These are phyloP conservation scores for Gobio occitaniae DNA, from an alignment of 2,797 vertebrate species.

Conservation along the genomic window DNA sequence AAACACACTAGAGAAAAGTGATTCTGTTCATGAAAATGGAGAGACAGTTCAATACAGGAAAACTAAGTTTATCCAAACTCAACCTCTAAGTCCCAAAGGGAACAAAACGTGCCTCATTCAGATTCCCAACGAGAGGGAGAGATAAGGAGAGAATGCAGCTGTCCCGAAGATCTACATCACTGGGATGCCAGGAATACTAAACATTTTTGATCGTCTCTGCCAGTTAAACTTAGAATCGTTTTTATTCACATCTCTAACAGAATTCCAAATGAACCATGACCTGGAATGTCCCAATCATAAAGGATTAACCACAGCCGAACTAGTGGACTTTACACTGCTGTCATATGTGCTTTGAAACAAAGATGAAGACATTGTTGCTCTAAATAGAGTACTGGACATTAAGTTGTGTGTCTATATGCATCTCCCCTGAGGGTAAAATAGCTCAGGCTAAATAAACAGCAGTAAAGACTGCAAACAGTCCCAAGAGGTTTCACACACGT, in stretches of 20 bases:
- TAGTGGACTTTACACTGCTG: neutral
- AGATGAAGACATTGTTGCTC: conserved; percentile 23
- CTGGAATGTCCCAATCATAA: conserved; percentile 58
- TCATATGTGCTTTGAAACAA: conserved; percentile 4
- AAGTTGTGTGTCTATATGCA: neutral
- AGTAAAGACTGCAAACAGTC: conserved; percentile 44
- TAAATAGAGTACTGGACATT: conserved; percentile 15
- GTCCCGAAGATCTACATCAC: conserved; percentile 37
- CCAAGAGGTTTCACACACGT: neutral
- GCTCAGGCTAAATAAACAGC: conserved; percentile 46
- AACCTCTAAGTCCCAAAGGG: conserved; percentile 12
- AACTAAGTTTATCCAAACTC: conserved; percentile 9
- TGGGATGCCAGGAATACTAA: conserved; percentile 50
- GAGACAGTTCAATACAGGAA: neutral
- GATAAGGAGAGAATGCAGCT: conserved; percentile 45
- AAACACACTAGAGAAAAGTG: neutral
- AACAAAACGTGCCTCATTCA: conserved; percentile 1
- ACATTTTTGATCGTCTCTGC: conserved; percentile 52
- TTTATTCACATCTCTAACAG: conserved; percentile 6
- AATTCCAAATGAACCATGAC: conserved; percentile 27
- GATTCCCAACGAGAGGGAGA: neutral
- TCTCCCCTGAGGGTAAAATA: conserved; percentile 30
- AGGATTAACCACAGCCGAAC: conserved; percentile 39
- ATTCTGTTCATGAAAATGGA: neutral
- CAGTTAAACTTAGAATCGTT: conserved; percentile 10